Percentiles rank a stretch among this genome's conserved stretches.
Conservation (phyloP, 2,797 vertebrate species). For the Novumbra hubbsi region DNA sequence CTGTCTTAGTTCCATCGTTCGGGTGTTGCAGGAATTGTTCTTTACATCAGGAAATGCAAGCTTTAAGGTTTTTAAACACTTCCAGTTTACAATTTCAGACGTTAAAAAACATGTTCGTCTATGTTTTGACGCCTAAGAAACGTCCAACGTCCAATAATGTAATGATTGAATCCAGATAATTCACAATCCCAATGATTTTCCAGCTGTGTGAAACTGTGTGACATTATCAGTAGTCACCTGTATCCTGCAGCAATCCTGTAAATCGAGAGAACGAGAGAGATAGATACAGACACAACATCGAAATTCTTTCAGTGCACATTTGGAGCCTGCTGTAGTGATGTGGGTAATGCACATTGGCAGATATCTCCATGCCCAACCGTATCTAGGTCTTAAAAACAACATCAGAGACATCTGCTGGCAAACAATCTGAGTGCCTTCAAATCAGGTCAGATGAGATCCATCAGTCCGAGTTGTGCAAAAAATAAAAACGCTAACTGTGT, state of each 20-base stretch:
- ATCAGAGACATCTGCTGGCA: slow-evolving; percentile 37
- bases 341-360: slow-evolving; percentile 9
- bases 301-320: slow-evolving; percentile 14
- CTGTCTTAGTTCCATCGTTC: too few relatives aligned
- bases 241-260: not conserved
- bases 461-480: slow-evolving; percentile 12
- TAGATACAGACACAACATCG: not conserved
- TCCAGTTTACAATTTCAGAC: too few relatives aligned
- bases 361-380: slow-evolving; percentile 8
- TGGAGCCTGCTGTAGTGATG: slow-evolving; percentile 6
- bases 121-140: too few relatives aligned
- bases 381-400: slow-evolving; percentile 31
- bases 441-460: slow-evolving; percentile 30
- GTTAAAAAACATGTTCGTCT: too few relatives aligned
- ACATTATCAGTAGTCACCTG: too few relatives aligned
- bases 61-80: too few relatives aligned
- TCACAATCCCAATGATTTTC: too few relatives aligned
- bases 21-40: too few relatives aligned
- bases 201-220: too few relatives aligned
- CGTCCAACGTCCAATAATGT: too few relatives aligned
- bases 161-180: too few relatives aligned
- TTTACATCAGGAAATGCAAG: too few relatives aligned
- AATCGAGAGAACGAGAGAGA: not conserved
- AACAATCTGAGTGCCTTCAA: slow-evolving; percentile 34
- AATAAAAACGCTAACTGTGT: slow-evolving; percentile 10